phyloP scores from a whole-genome alignment of 2,113 vertebrate genomes.

The Rhagologus leucostigma region DNA sequence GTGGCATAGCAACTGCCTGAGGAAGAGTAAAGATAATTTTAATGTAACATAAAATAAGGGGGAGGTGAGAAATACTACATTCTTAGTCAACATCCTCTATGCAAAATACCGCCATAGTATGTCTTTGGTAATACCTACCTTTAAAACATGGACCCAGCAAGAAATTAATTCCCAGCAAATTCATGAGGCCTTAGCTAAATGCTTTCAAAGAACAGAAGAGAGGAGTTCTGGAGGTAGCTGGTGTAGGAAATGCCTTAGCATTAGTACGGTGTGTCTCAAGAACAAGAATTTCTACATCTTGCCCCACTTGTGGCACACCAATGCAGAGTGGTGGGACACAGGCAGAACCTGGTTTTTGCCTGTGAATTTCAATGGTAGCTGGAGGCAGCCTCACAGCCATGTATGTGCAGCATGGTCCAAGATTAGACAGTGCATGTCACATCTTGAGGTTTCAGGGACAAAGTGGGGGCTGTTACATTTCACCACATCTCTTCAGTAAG shows the following conservation, averaged over 20 bases:
- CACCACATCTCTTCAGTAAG: neutral
- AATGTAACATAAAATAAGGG: conserved; percentile 51
- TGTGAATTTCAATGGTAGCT: neutral
- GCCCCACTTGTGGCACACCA: neutral
- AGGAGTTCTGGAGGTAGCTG: neutral
- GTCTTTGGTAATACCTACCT: conserved; percentile 33
- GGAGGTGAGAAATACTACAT: conserved; percentile 60
- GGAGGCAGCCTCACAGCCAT: rapidly evolving
- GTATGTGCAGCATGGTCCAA: rapidly evolving
- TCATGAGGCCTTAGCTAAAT: neutral
- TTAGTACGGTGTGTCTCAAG: neutral
- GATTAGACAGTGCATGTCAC: neutral
- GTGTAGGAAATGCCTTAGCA: neutral
- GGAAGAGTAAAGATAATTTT: conserved; percentile 56
- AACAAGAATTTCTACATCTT: neutral
- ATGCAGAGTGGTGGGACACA: neutral
- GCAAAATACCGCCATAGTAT: neutral
- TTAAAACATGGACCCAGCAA: conserved; percentile 41
- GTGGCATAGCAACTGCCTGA: conserved; percentile 38
- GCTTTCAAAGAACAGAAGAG: conserved; percentile 24
- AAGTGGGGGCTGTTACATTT: neutral
- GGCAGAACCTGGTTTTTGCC: neutral
- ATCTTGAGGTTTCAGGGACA: rapidly evolving
- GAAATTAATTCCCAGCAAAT: neutral
- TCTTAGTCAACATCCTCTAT: conserved; percentile 41